phyloP scores from a whole-genome alignment of 2,113 vertebrate species.

The Callipepla californica region DNA sequence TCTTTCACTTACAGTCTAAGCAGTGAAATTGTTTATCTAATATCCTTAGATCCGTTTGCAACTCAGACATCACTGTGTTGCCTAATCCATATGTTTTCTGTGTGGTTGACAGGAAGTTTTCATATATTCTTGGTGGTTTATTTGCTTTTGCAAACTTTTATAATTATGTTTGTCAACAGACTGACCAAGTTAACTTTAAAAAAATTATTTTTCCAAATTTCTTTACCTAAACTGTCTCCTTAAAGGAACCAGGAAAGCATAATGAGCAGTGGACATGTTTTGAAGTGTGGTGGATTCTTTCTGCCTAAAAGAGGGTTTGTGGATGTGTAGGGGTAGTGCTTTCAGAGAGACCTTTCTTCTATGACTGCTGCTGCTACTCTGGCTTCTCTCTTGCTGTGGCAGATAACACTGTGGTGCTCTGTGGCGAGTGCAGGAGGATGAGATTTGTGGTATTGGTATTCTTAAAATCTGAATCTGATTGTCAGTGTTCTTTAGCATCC shows the following conservation, averaged over 20 bases:
- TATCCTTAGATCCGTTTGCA: background rate
- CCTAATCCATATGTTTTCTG: background rate
- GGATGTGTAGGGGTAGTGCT: background rate
- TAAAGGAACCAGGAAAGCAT: background rate
- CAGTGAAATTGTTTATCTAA: background rate
- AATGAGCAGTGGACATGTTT: background rate
- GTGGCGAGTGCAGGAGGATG: background rate
- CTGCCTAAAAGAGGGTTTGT: background rate
- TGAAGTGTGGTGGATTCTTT: background rate
- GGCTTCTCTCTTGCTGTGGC: accelerated
- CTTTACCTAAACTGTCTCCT: background rate
- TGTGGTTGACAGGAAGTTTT: background rate
- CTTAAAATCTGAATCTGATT: background rate
- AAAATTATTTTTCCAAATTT: background rate
- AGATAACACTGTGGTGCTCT: background rate
- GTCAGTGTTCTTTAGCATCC: background rate
- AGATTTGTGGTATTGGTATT: background rate
- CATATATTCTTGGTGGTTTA: background rate
- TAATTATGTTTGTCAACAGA: background rate
- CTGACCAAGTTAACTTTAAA: background rate
- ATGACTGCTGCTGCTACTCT: background rate
- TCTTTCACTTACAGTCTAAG: background rate
- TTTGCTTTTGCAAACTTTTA: background rate
- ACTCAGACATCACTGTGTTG: background rate
- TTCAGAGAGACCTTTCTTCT: background rate